These are phyloP conservation scores for Ceyx erithaca DNA, from an alignment of 2,797 vertebrate species.

Conservation along the genomic window DNA sequence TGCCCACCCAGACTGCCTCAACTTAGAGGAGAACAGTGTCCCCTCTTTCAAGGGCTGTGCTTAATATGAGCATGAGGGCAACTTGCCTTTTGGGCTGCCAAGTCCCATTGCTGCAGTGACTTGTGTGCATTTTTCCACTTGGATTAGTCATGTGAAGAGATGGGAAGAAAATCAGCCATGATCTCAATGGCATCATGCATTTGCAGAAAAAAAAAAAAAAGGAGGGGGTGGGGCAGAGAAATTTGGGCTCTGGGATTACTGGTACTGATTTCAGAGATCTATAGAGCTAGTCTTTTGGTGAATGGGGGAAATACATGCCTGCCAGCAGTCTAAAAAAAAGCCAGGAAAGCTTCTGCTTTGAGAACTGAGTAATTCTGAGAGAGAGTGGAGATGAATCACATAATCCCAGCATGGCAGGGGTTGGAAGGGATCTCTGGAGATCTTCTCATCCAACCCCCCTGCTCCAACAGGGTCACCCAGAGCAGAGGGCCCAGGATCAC, in stretches of 20 bases:
- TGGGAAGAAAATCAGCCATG: not conserved
- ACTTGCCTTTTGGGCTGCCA: not conserved
- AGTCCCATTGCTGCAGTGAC: not conserved
- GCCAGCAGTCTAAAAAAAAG: not conserved
- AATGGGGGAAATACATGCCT: not conserved
- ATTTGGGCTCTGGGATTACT: not conserved
- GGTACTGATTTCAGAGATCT: not conserved
- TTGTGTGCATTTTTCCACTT: not conserved
- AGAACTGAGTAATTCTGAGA: not conserved
- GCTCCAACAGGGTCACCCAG: too few species aligned
- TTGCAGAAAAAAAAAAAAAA: not conserved
- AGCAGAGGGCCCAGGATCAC: too few species aligned
- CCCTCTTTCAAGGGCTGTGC: not conserved
- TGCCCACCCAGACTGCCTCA: not conserved
- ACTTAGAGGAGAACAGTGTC: fast-evolving
- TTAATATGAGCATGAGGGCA: fast-evolving
- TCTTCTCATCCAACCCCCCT: not conserved
- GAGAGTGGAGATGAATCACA: not conserved
- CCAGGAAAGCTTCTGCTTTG: not conserved
- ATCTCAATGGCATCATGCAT: not conserved
- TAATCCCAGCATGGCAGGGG: not conserved
- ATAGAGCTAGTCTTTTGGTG: not conserved
- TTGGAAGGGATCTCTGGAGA: not conserved
- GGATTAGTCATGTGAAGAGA: not conserved
- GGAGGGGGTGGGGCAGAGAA: not conserved